These are phyloP conservation scores for Notothenia coriiceps DNA, from an alignment of 2,113 vertebrate species.

Conservation along the genomic window DNA sequence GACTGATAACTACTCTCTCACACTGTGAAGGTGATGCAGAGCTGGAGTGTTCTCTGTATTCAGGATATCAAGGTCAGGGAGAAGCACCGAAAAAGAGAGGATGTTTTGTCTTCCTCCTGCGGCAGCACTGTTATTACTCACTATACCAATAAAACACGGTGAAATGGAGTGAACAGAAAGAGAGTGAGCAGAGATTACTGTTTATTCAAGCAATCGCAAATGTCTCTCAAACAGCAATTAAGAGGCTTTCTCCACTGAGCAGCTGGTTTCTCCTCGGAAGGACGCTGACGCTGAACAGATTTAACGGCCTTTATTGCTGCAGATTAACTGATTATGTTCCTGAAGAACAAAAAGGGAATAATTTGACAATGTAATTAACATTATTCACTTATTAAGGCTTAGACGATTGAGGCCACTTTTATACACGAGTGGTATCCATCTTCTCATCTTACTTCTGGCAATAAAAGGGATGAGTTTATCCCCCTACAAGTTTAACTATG, in stretches of 20 bases:
- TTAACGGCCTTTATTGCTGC: conserved; percentile 26
- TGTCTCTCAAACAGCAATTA: conserved; percentile 42
- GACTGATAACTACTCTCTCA: conserved; percentile 26
- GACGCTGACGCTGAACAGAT: conserved; percentile 20
- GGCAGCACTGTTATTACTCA: neutral
- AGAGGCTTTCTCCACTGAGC: conserved; percentile 23
- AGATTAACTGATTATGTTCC: conserved; percentile 37
- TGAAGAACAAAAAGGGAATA: neutral
- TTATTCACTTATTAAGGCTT: neutral
- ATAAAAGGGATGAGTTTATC: too few species aligned
- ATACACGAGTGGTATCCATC: too few species aligned
- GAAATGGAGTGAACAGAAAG: conserved; percentile 21
- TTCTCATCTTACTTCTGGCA: neutral
- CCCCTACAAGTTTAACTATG: neutral
- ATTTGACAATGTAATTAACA: neutral
- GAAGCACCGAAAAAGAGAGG: conserved; percentile 4
- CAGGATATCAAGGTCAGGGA: conserved; percentile 40
- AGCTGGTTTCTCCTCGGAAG: conserved; percentile 40
- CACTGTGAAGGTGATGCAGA: conserved; percentile 40
- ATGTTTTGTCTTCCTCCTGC: neutral
- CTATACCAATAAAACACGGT: conserved; percentile 6
- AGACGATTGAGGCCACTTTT: neutral
- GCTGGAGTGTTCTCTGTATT: conserved; percentile 21
- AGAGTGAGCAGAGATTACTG: conserved; percentile 12
- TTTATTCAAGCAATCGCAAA: conserved; percentile 22